phyloP scores from a whole-genome alignment of 2,113 vertebrate genomes.

The Hiodon tergisus region DNA sequence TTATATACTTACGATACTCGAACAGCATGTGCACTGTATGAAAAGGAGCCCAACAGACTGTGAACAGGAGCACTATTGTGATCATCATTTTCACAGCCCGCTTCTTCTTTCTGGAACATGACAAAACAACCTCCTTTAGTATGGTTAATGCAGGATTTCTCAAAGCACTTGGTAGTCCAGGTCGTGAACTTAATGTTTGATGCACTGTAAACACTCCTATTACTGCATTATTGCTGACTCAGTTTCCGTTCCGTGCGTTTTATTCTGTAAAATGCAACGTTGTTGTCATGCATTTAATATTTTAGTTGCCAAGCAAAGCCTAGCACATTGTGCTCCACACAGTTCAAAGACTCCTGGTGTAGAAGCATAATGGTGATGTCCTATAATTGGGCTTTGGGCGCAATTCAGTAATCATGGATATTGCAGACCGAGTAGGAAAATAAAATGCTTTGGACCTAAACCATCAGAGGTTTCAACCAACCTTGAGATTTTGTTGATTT shows the following conservation, averaged over 20 bases:
- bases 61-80: constrained; percentile 71
- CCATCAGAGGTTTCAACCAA: constrained; percentile 20
- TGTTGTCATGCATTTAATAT: too few relatives aligned
- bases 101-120: constrained; percentile 68
- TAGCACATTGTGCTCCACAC: too few relatives aligned
- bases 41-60: constrained; percentile 74
- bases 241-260: too few relatives aligned
- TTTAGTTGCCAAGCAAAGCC: too few relatives aligned
- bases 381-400: too few relatives aligned
- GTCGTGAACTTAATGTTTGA: not conserved
- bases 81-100: constrained; percentile 75
- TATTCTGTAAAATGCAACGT: too few relatives aligned
- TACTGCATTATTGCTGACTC: too few relatives aligned
- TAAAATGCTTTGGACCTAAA: not conserved
- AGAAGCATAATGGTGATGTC: too few relatives aligned
- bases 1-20: constrained; percentile 65
- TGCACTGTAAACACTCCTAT: too few relatives aligned
- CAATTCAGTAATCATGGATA: not conserved
- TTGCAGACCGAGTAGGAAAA: not conserved
- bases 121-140: not conserved
- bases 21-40: constrained; percentile 74
- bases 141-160: not conserved
- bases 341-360: too few relatives aligned
- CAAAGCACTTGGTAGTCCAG: not conserved
- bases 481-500: constrained; percentile 70